Evolutionary conservation across 2,113 vertebrate genomes (phyloP).

Genomic region (Plecturocebus donacophilus): DNA sequence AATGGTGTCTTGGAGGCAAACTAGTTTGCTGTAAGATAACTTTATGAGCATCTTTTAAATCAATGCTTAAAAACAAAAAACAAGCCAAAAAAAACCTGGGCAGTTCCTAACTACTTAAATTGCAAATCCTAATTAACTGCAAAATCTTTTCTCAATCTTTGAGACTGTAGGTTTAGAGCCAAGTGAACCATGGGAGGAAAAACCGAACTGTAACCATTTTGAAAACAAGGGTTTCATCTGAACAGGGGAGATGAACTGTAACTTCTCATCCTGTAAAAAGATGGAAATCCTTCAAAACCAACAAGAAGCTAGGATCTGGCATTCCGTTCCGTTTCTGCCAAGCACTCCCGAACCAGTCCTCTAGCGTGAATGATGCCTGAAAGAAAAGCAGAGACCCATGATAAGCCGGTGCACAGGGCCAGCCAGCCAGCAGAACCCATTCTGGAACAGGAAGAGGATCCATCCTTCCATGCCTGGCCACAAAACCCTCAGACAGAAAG

Average conservation of each 20-base stretch:
- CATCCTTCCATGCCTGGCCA: background rate
- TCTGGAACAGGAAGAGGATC: background rate
- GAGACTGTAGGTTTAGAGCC: conserved; percentile 28
- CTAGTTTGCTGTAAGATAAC: conserved; percentile 10
- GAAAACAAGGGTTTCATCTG: conserved; percentile 70
- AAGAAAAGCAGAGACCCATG: background rate
- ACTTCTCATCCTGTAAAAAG: conserved; percentile 59
- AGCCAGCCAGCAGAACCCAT: background rate
- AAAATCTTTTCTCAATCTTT: conserved; percentile 17
- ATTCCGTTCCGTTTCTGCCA: conserved; percentile 98
- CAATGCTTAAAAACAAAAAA: background rate
- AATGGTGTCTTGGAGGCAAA: background rate
- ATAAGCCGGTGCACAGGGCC: background rate
- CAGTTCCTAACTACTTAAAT: conserved; percentile 58
- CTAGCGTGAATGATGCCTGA: conserved; percentile 97
- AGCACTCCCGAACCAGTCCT: conserved; percentile 96
- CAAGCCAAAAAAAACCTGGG: background rate
- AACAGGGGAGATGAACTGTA: conserved; percentile 51
- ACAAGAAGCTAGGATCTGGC: conserved; percentile 92
- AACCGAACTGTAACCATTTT: conserved; percentile 65
- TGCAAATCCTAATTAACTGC: conserved; percentile 37
- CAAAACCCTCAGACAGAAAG: background rate
- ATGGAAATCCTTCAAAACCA: conserved; percentile 29
- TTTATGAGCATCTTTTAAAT: conserved; percentile 40
- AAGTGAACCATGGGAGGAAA: background rate